Base-by-base conservation (phyloP, 2,113 vertebrate species). In the Apodemus sylvaticus region DNA sequence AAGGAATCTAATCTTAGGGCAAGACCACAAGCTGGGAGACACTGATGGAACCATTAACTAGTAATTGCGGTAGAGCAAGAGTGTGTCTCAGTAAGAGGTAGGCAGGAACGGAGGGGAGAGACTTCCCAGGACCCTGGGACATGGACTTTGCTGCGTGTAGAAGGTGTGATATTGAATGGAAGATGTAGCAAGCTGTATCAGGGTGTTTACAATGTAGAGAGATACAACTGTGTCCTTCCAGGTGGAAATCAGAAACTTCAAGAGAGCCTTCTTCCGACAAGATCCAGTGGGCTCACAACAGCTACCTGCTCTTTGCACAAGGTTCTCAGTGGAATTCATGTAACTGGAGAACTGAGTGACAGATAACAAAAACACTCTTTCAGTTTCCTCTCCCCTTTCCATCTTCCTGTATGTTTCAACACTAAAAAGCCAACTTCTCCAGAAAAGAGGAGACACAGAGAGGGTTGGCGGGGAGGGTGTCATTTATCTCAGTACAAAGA, bases 151-250 rank as follows among this genome's bases (percentile, higher is more conserved):
- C 19, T 36, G 12, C 20, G n/a, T 78, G 58, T 7, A 34, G 62
- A 62, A 58, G 13, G 14, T 16, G 29, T 45, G 24, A 66, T 4
- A 39, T 4, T 17, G 20, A 62, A 22, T 77, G 86, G 51, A 82
- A 64, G n/a, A 24, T 6, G 0, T 1, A 0, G 29, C 29, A 0
- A 1, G 7, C 4, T n/a, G 29, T 24, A 22, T 73, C 36, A 51
- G 26, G 3, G 12, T 77, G 36, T 89, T 66, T 34, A 64, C 58
- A 70, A 58, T 14, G 55, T 51, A 42, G 31, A 5, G 24, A 88
- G 74, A 11, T 51, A 4, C 58, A 34, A 4, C 53, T n/a, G 68
- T 34, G 42, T 26, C 62, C 71, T 36, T 0, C n/a, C 9, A 31
- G 71, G 48, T 42, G 26, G 31, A 45, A 20, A 34, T 34, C 8